phyloP scores from a whole-genome alignment of 2,113 vertebrate genomes.

The Neogale vison region DNA sequence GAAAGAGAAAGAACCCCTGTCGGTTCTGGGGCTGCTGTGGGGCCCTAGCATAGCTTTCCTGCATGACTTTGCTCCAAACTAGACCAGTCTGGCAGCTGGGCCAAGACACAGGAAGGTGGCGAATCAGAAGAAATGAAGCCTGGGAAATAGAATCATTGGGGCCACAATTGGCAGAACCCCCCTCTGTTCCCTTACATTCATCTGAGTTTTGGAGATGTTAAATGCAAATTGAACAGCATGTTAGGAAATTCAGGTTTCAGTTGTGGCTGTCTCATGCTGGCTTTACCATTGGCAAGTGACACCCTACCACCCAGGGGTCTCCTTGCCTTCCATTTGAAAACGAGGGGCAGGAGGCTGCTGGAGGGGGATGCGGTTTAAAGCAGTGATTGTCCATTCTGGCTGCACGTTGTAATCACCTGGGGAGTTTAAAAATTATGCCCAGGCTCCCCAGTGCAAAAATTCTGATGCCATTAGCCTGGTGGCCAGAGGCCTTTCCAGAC shows the following conservation, averaged over 20 bases:
- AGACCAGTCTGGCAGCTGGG: background rate
- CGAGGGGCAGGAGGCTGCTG: background rate
- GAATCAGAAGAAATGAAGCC: background rate
- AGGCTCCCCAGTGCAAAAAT: background rate
- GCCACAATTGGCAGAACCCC: rapidly evolving
- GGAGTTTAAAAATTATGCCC: background rate
- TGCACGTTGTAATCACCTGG: background rate
- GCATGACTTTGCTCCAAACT: background rate
- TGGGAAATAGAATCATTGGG: rapidly evolving
- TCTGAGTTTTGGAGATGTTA: too few species aligned
- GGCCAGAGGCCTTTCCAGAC: background rate
- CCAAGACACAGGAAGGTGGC: background rate
- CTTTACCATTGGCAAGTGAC: background rate
- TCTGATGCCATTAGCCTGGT: background rate
- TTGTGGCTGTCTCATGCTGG: background rate
- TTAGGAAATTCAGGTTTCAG: background rate
- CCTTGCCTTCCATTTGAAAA: background rate
- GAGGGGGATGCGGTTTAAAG: background rate
- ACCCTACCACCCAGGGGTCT: background rate
- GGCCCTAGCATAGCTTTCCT: background rate
- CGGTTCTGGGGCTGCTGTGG: background rate
- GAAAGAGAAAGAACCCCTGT: background rate
- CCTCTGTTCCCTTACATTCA: rapidly evolving
- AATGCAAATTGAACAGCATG: background rate
- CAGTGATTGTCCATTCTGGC: background rate